Conservation (phyloP, 2,113 vertebrate genomes). For the Cyphomyrus plagiostoma region DNA sequence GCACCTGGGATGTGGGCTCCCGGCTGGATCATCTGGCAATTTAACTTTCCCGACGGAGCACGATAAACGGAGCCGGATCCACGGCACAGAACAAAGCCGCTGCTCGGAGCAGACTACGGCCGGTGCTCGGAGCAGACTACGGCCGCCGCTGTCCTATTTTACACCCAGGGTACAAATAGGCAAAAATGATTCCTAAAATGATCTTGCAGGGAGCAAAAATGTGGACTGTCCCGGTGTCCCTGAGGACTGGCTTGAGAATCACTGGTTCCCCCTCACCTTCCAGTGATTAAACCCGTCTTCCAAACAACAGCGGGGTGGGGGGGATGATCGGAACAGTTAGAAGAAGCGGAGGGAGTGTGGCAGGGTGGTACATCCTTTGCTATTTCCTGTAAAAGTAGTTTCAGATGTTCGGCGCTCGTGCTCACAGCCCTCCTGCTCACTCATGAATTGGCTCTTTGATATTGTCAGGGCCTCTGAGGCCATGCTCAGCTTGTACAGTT, state of each 20-base stretch:
- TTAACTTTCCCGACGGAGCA: not conserved
- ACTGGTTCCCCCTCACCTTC: slow-evolving; percentile 2
- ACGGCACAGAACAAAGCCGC: not conserved
- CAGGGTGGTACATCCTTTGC: not conserved
- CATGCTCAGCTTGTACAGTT: not conserved
- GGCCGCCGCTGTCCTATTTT: not conserved
- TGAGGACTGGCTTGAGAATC: not conserved
- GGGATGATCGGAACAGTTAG: not conserved
- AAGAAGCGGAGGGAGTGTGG: not conserved
- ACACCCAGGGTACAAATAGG: not conserved
- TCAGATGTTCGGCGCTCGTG: slow-evolving; percentile 18
- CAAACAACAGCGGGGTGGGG: not conserved
- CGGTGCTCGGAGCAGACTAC: not conserved
- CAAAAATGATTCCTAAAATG: not conserved
- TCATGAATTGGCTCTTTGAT: slow-evolving; percentile 14
- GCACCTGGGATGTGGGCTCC: not conserved
- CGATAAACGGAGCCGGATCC: not conserved
- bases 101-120: not conserved
- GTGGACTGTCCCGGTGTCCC: not conserved
- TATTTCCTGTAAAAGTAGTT: slow-evolving; percentile 23
- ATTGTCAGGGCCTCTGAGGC: not conserved
- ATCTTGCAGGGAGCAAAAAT: not conserved
- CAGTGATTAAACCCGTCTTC: slow-evolving; percentile 9
- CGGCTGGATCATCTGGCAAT: not conserved
- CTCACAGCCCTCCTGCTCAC: not conserved